Evolutionary conservation across 2,797 vertebrate species (phyloP).

Genomic region (Peromyscus melanophrys): DNA sequence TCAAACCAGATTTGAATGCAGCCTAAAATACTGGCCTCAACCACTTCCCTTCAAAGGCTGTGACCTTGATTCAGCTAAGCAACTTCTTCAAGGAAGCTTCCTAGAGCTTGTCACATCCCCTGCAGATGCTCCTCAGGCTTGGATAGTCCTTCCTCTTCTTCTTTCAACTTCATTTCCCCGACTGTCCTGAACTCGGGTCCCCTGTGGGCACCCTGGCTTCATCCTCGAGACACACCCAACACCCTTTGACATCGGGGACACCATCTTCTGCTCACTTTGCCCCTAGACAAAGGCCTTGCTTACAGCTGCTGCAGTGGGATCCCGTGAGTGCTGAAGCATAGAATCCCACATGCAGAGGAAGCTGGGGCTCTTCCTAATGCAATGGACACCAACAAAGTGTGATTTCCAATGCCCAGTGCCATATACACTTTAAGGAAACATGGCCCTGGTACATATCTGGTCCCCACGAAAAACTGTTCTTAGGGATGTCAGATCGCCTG

Average conservation of each 20-base stretch:
- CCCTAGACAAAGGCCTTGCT: not conserved
- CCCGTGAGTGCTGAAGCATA: not conserved
- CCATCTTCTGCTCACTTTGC: not conserved
- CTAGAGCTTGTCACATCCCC: no score
- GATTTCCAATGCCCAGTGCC: not conserved
- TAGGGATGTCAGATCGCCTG: fast-evolving
- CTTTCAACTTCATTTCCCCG: not conserved
- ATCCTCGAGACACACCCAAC: fast-evolving
- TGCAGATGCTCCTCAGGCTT: not conserved
- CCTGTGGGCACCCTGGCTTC: not conserved
- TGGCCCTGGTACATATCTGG: not conserved
- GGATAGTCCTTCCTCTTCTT: fast-evolving
- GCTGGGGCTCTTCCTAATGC: not conserved
- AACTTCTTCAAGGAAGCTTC: no score
- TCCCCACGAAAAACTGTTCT: fast-evolving
- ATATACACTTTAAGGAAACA: fast-evolving
- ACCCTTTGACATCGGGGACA: not conserved
- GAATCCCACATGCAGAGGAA: not conserved
- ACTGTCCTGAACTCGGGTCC: no score
- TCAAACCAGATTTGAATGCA: not conserved
- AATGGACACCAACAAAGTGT: not conserved
- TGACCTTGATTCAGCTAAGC: not conserved
- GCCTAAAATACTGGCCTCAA: not conserved
- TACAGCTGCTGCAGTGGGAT: fast-evolving
- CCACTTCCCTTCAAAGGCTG: not conserved